Base-by-base conservation (phyloP, 2,888 invertebrate genomes). In the Rhamnusium bicolor region DNA sequence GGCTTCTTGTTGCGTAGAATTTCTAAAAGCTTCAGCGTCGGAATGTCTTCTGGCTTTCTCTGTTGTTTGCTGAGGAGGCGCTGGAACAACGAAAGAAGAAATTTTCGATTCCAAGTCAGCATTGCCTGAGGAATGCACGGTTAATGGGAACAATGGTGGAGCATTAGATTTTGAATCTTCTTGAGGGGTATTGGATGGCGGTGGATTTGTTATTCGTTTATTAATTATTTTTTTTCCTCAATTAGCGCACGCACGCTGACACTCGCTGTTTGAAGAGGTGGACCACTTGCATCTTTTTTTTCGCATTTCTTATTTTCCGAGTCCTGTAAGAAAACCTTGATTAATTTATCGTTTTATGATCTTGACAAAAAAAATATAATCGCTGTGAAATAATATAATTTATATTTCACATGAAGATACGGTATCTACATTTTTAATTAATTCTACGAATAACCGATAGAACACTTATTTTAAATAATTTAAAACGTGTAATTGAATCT, bases 171-270 rank as follows among this genome's bases (percentile, higher is more conserved):
- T 85, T 69, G 85, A 78, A 51, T 85, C 79, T 72, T 75, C 76
- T 32, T 82, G 84, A 80, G 58, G 77, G 75, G 24, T 79, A 71
- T 62, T 85, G 85, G 27, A 65, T n/a, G 54, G 49, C n/a, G 68
- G 62, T n/a, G 86, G 84, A 53, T 84, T 85, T 53, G 93, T 93
- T 67, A 89, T 92, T 83, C 96, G 90, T 81, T 96, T 95, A 86
- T 95, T 96, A 81, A 96, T 97, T 79, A 97, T 97, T 88, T 97
- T n/a, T n/a, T 97, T 87, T 97, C 97, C 89, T 96, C 96, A 80
- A 97, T 97, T 56, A 97, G 91, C 8, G 97, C 96, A 73, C 97
- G 90, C 5, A 97, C 96, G 72, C 96, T 96, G 75, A 96, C 94
- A 79, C 96, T 96, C 5, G 96, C 96, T n/a, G 97, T 97, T 89